These are phyloP conservation scores for Engraulis encrasicolus DNA, from an alignment of 2,113 vertebrate species.

Conservation along the genomic window DNA sequence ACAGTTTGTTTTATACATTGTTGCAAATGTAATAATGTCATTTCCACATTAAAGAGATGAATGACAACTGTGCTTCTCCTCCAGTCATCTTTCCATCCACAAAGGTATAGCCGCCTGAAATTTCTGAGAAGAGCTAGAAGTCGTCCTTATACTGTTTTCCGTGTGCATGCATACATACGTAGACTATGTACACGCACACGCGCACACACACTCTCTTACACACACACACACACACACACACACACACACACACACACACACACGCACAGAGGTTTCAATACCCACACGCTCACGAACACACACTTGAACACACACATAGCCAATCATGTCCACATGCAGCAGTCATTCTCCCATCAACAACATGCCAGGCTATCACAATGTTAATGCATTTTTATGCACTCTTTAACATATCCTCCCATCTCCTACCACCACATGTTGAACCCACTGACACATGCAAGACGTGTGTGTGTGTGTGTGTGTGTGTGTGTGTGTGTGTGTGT, in stretches of 20 bases:
- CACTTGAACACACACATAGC: not conserved
- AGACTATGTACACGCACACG: too few species aligned
- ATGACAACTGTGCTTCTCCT: constrained; percentile 61
- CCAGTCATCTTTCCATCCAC: constrained; percentile 40
- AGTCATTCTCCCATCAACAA: not conserved
- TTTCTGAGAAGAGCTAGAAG: too few species aligned
- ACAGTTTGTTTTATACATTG: constrained; percentile 82
- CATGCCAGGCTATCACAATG: not conserved
- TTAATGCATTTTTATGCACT: not conserved
- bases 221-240: not conserved
- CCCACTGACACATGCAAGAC: not conserved
- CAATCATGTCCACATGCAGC: not conserved
- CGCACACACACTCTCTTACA: not conserved
- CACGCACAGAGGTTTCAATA: not conserved
- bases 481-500: not conserved
- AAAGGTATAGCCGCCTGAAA: not conserved
- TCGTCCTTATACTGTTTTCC: not conserved
- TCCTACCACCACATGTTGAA: not conserved
- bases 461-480: too few species aligned
- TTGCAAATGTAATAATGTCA: constrained; percentile 86
- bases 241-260: not conserved
- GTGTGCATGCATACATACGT: not conserved
- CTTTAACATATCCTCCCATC: not conserved
- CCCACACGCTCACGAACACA: not conserved
- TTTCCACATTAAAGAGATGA: constrained; percentile 92